Base-by-base conservation (phyloP, 23 tunicate genomes). In the Ascidia mentula region DNA sequence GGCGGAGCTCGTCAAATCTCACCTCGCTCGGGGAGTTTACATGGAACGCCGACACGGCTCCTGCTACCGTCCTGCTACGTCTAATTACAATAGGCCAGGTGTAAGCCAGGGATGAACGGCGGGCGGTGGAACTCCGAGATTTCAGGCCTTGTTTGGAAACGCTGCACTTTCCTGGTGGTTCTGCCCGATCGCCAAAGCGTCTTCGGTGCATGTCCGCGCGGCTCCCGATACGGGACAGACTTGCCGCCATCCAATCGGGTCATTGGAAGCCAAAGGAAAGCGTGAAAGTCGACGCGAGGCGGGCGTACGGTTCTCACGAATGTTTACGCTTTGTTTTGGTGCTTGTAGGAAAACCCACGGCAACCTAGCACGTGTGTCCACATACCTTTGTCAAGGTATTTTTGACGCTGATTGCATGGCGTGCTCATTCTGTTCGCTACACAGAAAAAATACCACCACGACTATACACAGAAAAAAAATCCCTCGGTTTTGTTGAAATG, bases 1-100 rank as follows among this genome's bases (percentile, higher is more conserved):
- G 65, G 65, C 28, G 65, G 65, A 53, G 65, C 65, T 53, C 13
- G 65, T 53, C 65, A 53, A n/a, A 26, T 53, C 65, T 26, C 65
- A 53, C 65, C 65, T 53, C 65, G 12, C 1, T 20, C 65, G 2
- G 65, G 28, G 28, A 53, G 65, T 53, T 53, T 53, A 53, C 13
- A 9, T 53, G 65, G 13, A 9, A 28, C 65, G 65, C 22, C 65
- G 65, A 53, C 65, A 26, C 65, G 12, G 13, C 13, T 5, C 65
- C 7, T 53, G 65, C 65, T 28, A 26, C 65, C 65, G 65, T 53
- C 65, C 65, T 53, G 65, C 12, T 5, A 53, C 65, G 65, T 53
- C 28, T 53, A 53, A 53, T 53, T 53, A 53, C 65, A 53, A 53
- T 53, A 9, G 13, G 28, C 65, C 65, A 53, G 65, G 65, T 53